Evolutionary conservation across 1,140 invertebrate species (phyloP), one percentile per base, ranked within the genome.

Genomic region (Contarinia nasturtii): DNA sequence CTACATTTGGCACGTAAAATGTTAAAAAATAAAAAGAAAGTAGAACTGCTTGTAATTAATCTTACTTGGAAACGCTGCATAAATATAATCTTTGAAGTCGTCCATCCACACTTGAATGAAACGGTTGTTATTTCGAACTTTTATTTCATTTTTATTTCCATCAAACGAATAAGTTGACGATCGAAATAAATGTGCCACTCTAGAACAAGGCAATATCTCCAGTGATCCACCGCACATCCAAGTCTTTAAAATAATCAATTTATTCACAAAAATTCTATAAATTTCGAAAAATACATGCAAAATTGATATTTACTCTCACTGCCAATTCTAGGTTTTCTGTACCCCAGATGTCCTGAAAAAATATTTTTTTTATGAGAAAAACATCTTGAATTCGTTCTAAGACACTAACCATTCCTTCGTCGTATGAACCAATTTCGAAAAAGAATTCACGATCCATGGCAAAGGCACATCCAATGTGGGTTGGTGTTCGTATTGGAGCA

Each of bases 321-420:
- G 90, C 95, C 86, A 98, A 95, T 72, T 98, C 95, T 34, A 98
- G 73, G 72, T 98, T 98, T 69, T 98, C 94, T 49, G 92, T 94
- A 33, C 94, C 95, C 95, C 94, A 98, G 53, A 98, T 96, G 61
- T 98, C 92, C 63, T 99, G 98, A 22, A 88, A 82, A 15, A 94
- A 95, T 47, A 98, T 74, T 70, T 94, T 82, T 60, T 83, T 90
- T 57, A 97, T 97, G 54, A 88, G 88, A 44, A 85, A 73, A n/a
- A n/a, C n/a, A n/a, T n/a, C n/a, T n/a, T n/a, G n/a, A n/a, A n/a
- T n/a, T n/a, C n/a, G n/a, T n/a, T n/a, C n/a, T n/a, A n/a, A n/a
- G n/a, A n/a, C n/a, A n/a, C n/a, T n/a, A n/a, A n/a, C n/a, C n/a
- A n/a, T n/a, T n/a, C n/a, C n/a, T n/a, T n/a, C n/a, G n/a, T n/a